A percentile compares a stretch with the other conserved stretches of the same genome.
Evolutionary conservation across 2,888 invertebrate species (phyloP).

Genomic region (Amphiduros pacificus): DNA sequence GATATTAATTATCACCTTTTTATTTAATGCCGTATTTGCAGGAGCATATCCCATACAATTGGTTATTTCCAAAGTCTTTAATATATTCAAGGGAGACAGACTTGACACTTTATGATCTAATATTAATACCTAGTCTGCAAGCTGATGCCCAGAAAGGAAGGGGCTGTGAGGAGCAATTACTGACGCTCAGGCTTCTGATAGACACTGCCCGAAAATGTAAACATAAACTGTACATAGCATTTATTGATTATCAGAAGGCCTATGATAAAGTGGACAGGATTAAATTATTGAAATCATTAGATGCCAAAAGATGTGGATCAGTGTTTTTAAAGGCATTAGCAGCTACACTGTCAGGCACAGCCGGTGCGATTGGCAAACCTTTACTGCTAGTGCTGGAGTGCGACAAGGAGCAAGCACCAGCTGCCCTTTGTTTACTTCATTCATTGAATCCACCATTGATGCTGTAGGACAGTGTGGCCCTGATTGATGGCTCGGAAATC

Average conservation of each 20-base stretch:
- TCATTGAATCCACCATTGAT: background rate
- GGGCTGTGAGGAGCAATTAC: background rate
- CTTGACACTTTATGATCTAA: too few relatives aligned
- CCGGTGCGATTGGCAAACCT: background rate
- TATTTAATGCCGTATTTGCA: too few relatives aligned
- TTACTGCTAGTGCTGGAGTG: background rate
- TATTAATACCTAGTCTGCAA: too few relatives aligned
- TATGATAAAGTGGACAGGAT: background rate
- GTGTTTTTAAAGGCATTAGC: background rate
- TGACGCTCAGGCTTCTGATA: background rate
- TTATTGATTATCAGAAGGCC: background rate
- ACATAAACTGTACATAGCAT: background rate
- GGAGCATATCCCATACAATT: background rate
- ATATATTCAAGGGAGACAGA: background rate
- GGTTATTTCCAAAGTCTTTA: background rate
- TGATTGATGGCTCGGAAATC: background rate
- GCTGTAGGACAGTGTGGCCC: background rate
- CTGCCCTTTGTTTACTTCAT: background rate
- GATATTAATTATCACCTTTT: background rate
- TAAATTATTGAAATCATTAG: background rate
- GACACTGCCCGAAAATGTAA: background rate
- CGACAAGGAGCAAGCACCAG: background rate
- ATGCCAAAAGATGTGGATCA: background rate
- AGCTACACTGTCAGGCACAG: background rate
- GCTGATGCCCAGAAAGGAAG: background rate